phyloP scores from a whole-genome alignment of 1,140 invertebrate genomes.

The Drosophila novamexicana region DNA sequence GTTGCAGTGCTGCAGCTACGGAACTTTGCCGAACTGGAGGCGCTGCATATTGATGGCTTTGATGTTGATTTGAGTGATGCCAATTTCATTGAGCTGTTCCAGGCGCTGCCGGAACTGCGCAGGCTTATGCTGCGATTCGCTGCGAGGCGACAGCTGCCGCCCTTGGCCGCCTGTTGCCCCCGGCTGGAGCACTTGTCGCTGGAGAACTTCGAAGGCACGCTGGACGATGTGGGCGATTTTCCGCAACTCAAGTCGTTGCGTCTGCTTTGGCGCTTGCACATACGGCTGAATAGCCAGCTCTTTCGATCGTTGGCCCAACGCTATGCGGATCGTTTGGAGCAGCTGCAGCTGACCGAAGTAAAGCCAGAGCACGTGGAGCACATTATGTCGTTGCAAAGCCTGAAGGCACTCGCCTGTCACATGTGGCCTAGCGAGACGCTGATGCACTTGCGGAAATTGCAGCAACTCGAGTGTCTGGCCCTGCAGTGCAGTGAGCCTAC shows the following conservation, averaged over 20 bases:
- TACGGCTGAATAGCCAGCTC: slow-evolving; percentile 35
- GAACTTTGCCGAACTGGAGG: slow-evolving; percentile 41
- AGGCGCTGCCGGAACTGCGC: slow-evolving; percentile 30
- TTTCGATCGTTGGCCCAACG: slow-evolving; percentile 27
- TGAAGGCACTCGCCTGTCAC: slow-evolving; percentile 50
- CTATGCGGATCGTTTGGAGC: slow-evolving; percentile 42
- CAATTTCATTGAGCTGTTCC: slow-evolving; percentile 42
- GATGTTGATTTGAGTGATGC: slow-evolving; percentile 35
- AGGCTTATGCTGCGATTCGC: slow-evolving; percentile 50
- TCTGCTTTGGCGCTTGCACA: slow-evolving; percentile 35
- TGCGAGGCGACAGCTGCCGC: slow-evolving; percentile 11
- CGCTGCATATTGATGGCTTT: slow-evolving; percentile 60
- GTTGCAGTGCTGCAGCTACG: slow-evolving; percentile 49
- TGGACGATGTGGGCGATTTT: slow-evolving; percentile 49
- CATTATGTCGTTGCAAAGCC: slow-evolving; percentile 22
- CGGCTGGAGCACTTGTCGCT: slow-evolving; percentile 55
- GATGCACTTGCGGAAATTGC: slow-evolving; percentile 19
- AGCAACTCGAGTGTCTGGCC: slow-evolving; percentile 45
- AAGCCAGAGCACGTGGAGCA: slow-evolving; percentile 29
- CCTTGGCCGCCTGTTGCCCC: slow-evolving; percentile 30
- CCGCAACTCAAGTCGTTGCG: slow-evolving; percentile 36
- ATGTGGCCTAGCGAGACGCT: slow-evolving; percentile 46
- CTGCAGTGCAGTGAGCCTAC: slow-evolving; percentile 37
- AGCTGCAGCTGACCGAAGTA: slow-evolving; percentile 46
- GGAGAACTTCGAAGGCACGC: slow-evolving; percentile 49